Conservation (phyloP, 1,140 invertebrate species). For the Drosophila tristis region DNA sequence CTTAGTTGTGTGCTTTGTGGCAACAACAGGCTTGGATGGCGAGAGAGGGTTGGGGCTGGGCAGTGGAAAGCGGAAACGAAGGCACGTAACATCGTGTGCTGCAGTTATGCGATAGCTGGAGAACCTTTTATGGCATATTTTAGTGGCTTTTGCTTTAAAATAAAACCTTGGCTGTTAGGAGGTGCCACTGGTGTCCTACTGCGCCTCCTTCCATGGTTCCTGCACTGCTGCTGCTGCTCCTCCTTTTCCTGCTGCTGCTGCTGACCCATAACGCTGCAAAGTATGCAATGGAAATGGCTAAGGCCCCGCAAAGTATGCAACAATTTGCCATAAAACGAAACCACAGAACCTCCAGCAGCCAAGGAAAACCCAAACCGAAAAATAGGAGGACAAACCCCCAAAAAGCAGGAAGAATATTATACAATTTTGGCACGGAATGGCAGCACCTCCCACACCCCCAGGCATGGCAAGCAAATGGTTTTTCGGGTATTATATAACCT, state of each 20-base stretch:
- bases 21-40: too few relatives aligned
- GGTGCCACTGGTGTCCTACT: slow-evolving; percentile 32
- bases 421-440: slow-evolving; percentile 57
- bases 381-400: slow-evolving; percentile 4
- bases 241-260: slow-evolving; percentile 40
- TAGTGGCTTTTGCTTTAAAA: slow-evolving; percentile 70
- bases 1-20: slow-evolving; percentile 48
- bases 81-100: slow-evolving; percentile 46
- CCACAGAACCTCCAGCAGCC: slow-evolving; percentile 42
- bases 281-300: slow-evolving; percentile 40
- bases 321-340: slow-evolving; percentile 72
- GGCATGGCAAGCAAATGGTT: slow-evolving; percentile 19
- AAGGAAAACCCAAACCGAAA: slow-evolving; percentile 24
- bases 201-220: not conserved
- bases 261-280: slow-evolving; percentile 53
- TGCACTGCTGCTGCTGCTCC: not conserved
- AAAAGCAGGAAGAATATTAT: slow-evolving; percentile 22
- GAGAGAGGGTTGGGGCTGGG: not conserved
- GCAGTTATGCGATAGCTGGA: slow-evolving; percentile 74
- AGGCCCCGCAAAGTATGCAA: slow-evolving; percentile 60
- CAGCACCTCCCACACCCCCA: not conserved
- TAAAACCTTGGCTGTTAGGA: slow-evolving; percentile 38
- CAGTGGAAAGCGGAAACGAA: too few relatives aligned
- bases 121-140: slow-evolving; percentile 73
- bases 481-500: slow-evolving; percentile 56